These are phyloP conservation scores for Orestias chungarensis DNA, from an alignment of 2,797 vertebrate species.

Conservation along the genomic window DNA sequence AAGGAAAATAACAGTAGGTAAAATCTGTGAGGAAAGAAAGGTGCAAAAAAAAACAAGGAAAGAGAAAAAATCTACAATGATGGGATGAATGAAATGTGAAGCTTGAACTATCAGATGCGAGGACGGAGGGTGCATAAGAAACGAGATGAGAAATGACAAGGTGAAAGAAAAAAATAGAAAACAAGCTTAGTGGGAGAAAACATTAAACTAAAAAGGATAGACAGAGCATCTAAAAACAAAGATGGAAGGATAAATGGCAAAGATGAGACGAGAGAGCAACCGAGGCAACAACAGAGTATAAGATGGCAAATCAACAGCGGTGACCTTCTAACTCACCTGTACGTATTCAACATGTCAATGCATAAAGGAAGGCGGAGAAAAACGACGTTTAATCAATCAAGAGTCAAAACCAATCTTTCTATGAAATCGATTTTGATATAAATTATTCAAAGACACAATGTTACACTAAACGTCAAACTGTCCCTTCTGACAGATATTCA, in stretches of 20 bases:
- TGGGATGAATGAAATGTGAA: constrained; percentile 40
- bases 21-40: background rate
- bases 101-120: constrained; percentile 46
- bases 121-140: constrained; percentile 17
- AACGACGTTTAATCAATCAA: too few relatives aligned
- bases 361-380: constrained; percentile 9
- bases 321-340: constrained; percentile 40
- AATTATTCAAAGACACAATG: background rate
- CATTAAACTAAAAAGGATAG: constrained; percentile 35
- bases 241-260: constrained; percentile 46
- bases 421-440: too few relatives aligned
- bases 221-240: constrained; percentile 34
- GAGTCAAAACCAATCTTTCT: too few relatives aligned
- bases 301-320: constrained; percentile 24
- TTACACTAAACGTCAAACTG: too few relatives aligned
- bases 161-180: constrained; percentile 47
- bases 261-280: constrained; percentile 49
- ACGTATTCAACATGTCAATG: constrained; percentile 18
- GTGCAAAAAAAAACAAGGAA: background rate
- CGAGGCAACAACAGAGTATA: constrained; percentile 16
- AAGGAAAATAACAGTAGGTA: constrained; percentile 2
- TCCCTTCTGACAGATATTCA: too few relatives aligned
- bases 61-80: constrained; percentile 19
- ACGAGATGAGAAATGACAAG: constrained; percentile 36
- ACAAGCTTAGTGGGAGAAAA: constrained; percentile 19